Evolutionary conservation across 2,113 vertebrate species (phyloP).

Genomic region (Cavia porcellus): DNA sequence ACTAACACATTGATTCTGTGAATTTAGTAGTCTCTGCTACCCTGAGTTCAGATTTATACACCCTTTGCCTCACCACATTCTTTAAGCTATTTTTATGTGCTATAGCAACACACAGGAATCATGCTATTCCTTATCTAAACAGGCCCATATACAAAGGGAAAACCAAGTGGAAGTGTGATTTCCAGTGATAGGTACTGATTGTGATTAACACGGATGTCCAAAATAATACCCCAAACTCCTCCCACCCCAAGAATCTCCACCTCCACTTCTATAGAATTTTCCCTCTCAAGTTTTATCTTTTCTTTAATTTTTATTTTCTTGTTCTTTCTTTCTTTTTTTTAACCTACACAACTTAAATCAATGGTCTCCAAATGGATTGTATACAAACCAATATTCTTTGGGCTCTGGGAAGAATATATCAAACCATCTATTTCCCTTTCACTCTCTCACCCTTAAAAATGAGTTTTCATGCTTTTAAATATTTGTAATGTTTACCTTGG

Average conservation of each 20-base stretch:
- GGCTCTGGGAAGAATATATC: background rate
- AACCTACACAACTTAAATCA: background rate
- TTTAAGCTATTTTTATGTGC: background rate
- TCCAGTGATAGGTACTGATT: background rate
- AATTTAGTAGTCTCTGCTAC: background rate
- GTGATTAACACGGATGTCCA: background rate
- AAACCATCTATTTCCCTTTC: slow-evolving; percentile 28
- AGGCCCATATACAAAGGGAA: background rate
- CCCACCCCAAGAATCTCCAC: background rate
- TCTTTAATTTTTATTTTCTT: background rate
- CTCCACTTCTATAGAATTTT: background rate
- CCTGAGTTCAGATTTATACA: background rate
- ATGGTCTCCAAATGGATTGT: background rate
- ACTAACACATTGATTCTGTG: background rate
- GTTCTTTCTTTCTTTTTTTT: background rate
- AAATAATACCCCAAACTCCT: background rate
- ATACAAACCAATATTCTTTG: background rate
- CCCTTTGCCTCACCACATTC: background rate
- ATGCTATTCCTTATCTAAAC: background rate
- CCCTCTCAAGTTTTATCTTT: background rate
- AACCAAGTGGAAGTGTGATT: background rate
- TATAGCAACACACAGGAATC: background rate
- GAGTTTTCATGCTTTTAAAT: background rate
- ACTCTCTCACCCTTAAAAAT: background rate
- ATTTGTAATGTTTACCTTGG: slow-evolving; percentile 35